A percentile compares a stretch with the other conserved stretches of the same genome.
These are phyloP conservation scores for Anolis apletophallus DNA, from an alignment of 2,797 vertebrate genomes.

Conservation along the genomic window DNA sequence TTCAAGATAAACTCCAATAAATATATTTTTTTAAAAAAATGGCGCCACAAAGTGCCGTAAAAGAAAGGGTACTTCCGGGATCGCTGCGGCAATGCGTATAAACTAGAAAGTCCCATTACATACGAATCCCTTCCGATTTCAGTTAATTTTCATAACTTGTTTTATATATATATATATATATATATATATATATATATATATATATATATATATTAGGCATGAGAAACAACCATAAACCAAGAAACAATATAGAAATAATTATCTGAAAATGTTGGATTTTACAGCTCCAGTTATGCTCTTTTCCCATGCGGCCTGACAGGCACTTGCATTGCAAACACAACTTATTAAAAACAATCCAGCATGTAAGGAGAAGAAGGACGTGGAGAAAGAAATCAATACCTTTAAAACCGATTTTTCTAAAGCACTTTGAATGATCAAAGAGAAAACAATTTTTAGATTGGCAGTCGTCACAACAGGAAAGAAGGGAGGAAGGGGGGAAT, in stretches of 20 bases:
- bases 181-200: no score
- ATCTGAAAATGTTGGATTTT: neutral
- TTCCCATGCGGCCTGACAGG: neutral
- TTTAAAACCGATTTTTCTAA: slow-evolving; percentile 46
- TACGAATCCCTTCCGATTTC: no score
- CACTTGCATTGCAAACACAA: slow-evolving; percentile 16
- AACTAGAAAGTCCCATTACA: no score
- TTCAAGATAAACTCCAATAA: no score
- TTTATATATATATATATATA: no score
- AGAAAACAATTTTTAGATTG: slow-evolving; percentile 22
- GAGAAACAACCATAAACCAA: no score
- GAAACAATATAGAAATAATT: neutral
- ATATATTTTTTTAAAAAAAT: no score
- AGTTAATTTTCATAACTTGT: no score
- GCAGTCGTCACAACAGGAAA: neutral
- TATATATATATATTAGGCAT: no score
- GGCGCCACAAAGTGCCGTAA: no score
- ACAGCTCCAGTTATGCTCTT: neutral
- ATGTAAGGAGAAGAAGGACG: neutral
- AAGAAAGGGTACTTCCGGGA: no score
- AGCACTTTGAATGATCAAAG: slow-evolving; percentile 9
- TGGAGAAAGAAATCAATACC: slow-evolving; percentile 3
- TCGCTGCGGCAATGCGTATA: no score
- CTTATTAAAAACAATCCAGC: slow-evolving; percentile 30
- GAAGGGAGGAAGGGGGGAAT: neutral